Evolutionary conservation across 2,888 invertebrate species (phyloP).

Genomic region (Drosophila paranaensis): DNA sequence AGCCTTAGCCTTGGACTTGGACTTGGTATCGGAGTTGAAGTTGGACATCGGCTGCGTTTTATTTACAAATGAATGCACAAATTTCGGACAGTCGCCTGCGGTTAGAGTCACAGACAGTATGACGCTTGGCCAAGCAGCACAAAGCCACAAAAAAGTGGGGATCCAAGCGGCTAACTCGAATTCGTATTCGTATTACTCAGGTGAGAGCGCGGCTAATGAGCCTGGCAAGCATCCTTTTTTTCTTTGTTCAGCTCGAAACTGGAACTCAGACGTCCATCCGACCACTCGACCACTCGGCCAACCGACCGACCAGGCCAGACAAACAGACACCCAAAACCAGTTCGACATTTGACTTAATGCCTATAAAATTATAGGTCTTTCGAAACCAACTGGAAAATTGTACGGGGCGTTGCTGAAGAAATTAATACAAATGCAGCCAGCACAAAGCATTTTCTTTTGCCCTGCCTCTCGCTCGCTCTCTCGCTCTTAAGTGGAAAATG

Average conservation of each 20-base stretch:
- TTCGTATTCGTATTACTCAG: slow-evolving; percentile 54
- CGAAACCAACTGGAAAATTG: slow-evolving; percentile 67
- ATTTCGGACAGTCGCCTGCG: slow-evolving; percentile 66
- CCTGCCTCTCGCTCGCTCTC: neutral
- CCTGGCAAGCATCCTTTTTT: slow-evolving; percentile 60
- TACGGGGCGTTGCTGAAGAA: slow-evolving; percentile 72
- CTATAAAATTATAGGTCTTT: slow-evolving; percentile 75
- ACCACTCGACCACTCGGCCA: neutral
- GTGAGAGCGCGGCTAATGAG: slow-evolving; percentile 71
- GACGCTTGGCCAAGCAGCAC: slow-evolving; percentile 62
- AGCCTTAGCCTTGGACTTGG: slow-evolving; percentile 69
- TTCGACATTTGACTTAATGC: slow-evolving; percentile 68
- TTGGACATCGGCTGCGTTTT: slow-evolving; percentile 33
- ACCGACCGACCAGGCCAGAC: slow-evolving; percentile 35
- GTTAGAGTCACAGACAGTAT: slow-evolving; percentile 78
- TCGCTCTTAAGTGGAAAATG: slow-evolving; percentile 54
- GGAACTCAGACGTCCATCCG: slow-evolving; percentile 4
- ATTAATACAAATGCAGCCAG: slow-evolving; percentile 65
- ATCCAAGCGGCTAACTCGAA: slow-evolving; percentile 51
- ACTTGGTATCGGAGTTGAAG: slow-evolving; percentile 15
- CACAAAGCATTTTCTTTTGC: slow-evolving; percentile 68
- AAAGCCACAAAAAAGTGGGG: slow-evolving; percentile 35
- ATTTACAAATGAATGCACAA: slow-evolving; percentile 80
- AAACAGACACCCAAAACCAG: slow-evolving; percentile 66
- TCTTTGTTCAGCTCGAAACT: slow-evolving; percentile 14